These are phyloP conservation scores for Argyrosomus regius DNA, from an alignment of 2,797 vertebrate genomes.

Conservation along the genomic window DNA sequence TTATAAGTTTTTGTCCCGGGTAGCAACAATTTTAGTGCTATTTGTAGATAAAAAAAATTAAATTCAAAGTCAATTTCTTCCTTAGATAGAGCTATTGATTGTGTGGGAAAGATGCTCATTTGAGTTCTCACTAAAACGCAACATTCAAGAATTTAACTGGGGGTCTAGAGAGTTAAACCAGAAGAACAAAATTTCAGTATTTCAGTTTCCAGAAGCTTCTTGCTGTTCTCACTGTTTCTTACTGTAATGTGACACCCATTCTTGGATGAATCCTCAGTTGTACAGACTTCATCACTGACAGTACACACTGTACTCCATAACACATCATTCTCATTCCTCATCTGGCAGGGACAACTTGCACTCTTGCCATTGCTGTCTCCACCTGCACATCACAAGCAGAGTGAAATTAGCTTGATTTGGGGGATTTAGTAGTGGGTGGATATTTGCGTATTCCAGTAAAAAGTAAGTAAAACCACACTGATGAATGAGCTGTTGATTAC, in stretches of 20 bases:
- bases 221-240: slow-evolving; percentile 7
- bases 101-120: no score
- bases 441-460: slow-evolving; percentile 18
- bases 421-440: slow-evolving; percentile 16
- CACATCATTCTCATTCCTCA: slow-evolving; percentile 50
- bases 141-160: no score
- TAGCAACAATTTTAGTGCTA: no score
- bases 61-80: no score
- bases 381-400: slow-evolving; percentile 19
- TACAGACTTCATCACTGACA: slow-evolving; percentile 14
- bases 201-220: slow-evolving; percentile 5
- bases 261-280: slow-evolving; percentile 25
- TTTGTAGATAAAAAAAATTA: no score
- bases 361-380: slow-evolving; percentile 19
- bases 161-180: not conserved
- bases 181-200: slow-evolving; percentile 14
- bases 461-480: slow-evolving; percentile 18
- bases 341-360: slow-evolving; percentile 45
- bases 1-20: no score
- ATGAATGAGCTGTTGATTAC: slow-evolving; percentile 1
- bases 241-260: slow-evolving; percentile 37
- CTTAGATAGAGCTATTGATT: no score
- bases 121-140: no score
- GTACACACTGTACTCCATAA: slow-evolving; percentile 41
- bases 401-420: not conserved